These are phyloP conservation scores for Drosophila subsilvestris DNA, from an alignment of 2,888 invertebrate genomes.

Conservation along the genomic window DNA sequence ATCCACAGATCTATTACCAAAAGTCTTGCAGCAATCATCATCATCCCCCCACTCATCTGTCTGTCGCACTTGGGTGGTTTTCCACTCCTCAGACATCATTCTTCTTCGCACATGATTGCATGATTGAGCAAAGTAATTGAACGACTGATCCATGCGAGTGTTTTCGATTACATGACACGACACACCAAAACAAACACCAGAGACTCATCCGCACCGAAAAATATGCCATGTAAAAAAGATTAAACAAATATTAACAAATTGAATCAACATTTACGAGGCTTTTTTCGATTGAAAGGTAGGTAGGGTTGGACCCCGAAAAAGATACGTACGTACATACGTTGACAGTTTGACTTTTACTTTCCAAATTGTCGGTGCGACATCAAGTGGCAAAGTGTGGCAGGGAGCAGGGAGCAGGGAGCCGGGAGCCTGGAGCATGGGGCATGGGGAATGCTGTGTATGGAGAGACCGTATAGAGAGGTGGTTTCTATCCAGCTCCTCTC, in stretches of 20 bases:
- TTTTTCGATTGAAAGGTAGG: constrained; percentile 44
- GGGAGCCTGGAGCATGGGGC: background rate
- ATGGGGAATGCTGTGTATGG: constrained; percentile 6
- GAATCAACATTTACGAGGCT: constrained; percentile 34
- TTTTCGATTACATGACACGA: constrained; percentile 70
- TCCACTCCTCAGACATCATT: constrained; percentile 12
- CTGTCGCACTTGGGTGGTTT: background rate
- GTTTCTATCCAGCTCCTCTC: constrained; percentile 31
- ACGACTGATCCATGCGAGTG: constrained; percentile 72
- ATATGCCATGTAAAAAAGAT: constrained; percentile 35
- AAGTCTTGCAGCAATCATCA: background rate
- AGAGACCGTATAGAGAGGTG: background rate
- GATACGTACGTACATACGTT: constrained; percentile 12
- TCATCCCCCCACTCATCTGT: background rate
- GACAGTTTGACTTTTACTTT: constrained; percentile 67
- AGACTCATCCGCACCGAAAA: constrained; percentile 43
- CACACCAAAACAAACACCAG: constrained; percentile 50
- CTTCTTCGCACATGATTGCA: constrained; percentile 62
- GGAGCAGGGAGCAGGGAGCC: background rate
- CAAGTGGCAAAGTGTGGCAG: constrained; percentile 35
- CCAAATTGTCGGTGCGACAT: constrained; percentile 54
- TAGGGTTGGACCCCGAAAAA: constrained; percentile 40
- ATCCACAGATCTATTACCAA: constrained; percentile 4
- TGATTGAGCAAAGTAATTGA: constrained; percentile 75
- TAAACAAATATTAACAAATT: constrained; percentile 36